Evolutionary conservation across 2,797 vertebrate genomes (phyloP).

Genomic region (Premnoplex brunnescens): DNA sequence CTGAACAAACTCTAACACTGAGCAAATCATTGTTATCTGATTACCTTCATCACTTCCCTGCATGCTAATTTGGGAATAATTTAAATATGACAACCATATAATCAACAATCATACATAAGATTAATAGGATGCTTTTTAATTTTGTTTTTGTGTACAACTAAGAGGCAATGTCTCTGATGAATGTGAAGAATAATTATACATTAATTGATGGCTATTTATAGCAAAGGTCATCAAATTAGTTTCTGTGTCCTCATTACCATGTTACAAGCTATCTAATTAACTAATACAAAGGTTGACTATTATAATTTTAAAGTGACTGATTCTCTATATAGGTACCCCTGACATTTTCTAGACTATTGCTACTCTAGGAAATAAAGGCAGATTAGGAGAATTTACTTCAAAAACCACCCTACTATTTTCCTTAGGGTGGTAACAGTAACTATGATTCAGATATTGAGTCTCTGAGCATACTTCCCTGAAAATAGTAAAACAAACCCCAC

Average conservation of each 20-base stretch:
- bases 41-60: conserved; percentile 6
- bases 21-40: conserved; percentile 13
- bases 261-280: conserved; percentile 31
- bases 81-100: neutral
- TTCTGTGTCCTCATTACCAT: conserved; percentile 37
- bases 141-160: neutral
- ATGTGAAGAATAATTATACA: conserved; percentile 17
- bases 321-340: neutral
- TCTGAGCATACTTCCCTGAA: neutral
- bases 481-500: neutral
- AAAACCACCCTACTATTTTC: accelerated
- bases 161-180: neutral
- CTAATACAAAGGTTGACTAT: neutral
- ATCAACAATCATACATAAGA: neutral
- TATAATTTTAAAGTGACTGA: neutral
- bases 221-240: conserved; percentile 40
- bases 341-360: neutral
- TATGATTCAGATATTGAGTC: neutral
- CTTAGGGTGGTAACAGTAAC: neutral
- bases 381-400: neutral
- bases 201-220: conserved; percentile 48
- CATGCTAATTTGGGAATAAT: neutral
- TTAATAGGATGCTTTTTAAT: neutral
- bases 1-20: neutral
- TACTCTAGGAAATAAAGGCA: neutral